Percentiles rank a stretch among this genome's conserved stretches.
Evolutionary conservation across 2,888 invertebrate genomes (phyloP).

Genomic region (Gnatocerus cornutus): DNA sequence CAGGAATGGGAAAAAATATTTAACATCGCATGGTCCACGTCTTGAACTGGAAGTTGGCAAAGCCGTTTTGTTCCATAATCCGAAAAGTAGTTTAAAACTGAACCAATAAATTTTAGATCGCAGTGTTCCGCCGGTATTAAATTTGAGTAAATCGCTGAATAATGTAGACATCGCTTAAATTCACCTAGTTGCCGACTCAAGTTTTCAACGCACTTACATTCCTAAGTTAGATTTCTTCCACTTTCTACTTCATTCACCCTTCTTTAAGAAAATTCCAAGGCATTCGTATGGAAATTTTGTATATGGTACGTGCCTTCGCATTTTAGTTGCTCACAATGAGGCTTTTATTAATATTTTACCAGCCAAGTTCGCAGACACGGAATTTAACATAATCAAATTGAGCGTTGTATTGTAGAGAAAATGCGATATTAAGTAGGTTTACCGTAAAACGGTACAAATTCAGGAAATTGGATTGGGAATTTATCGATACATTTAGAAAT

Average conservation of each 20-base stretch:
- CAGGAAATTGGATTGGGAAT: no score
- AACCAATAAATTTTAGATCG: not conserved
- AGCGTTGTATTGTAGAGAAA: conserved; percentile 34
- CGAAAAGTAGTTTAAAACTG: conserved; percentile 2
- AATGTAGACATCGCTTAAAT: conserved; percentile 13
- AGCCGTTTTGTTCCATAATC: not conserved
- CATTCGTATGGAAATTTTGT: conserved; percentile 48
- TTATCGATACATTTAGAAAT: no score
- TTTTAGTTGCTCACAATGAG: conserved; percentile 46
- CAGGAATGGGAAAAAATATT: no score
- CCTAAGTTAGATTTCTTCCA: conserved; percentile 42
- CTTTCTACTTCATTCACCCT: conserved; percentile 41
- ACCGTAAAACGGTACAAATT: conserved; percentile 18
- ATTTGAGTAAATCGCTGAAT: conserved; percentile 16
- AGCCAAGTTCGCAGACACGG: conserved; percentile 39
- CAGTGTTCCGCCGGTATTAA: conserved; percentile 1
- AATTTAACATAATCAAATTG: conserved; percentile 46
- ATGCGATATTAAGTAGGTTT: conserved; percentile 35
- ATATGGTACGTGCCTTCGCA: conserved; percentile 47
- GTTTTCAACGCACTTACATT: conserved; percentile 39
- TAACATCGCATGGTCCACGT: no score
- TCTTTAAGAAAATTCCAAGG: conserved; percentile 44
- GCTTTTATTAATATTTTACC: conserved; percentile 47
- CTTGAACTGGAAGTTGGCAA: no score
- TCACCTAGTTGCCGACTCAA: conserved; percentile 30